These are phyloP conservation scores for Meleagris gallopavo DNA, from an alignment of 2,113 vertebrate species.

Conservation along the genomic window DNA sequence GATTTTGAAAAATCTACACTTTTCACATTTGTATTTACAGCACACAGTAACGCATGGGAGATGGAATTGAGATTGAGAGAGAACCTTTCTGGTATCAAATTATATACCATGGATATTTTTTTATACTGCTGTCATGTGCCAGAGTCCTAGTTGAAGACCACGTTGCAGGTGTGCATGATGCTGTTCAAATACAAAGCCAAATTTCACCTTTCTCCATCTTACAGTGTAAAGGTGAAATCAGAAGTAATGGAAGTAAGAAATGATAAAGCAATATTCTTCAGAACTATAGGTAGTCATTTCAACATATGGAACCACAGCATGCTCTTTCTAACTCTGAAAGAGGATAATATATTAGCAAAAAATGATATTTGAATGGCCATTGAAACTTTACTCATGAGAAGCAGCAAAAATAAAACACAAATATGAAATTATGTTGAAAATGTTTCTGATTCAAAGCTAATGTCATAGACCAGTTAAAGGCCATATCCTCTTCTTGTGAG, in stretches of 20 bases:
- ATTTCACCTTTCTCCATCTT: background rate
- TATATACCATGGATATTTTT: background rate
- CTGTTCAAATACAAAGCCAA: background rate
- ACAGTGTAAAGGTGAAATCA: background rate
- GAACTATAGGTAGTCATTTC: constrained; percentile 2
- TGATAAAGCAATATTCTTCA: background rate
- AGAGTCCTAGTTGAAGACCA: background rate
- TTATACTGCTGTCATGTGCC: background rate
- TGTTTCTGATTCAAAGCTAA: background rate
- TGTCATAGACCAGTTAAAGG: background rate
- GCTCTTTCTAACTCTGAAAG: background rate
- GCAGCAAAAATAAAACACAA: background rate
- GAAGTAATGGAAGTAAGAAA: background rate
- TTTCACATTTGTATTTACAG: background rate
- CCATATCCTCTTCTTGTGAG: background rate
- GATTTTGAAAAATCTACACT: background rate
- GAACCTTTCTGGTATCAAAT: background rate
- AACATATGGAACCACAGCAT: background rate
- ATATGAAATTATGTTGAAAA: background rate
- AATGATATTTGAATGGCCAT: background rate
- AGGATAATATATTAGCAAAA: background rate
- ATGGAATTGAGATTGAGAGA: background rate
- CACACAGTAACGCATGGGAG: background rate
- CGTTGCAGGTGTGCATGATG: background rate
- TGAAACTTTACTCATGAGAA: background rate